Evolutionary conservation across 2,888 invertebrate genomes (phyloP), one percentile per base, ranked within the genome.

Genomic region (Phengaris alcon): DNA sequence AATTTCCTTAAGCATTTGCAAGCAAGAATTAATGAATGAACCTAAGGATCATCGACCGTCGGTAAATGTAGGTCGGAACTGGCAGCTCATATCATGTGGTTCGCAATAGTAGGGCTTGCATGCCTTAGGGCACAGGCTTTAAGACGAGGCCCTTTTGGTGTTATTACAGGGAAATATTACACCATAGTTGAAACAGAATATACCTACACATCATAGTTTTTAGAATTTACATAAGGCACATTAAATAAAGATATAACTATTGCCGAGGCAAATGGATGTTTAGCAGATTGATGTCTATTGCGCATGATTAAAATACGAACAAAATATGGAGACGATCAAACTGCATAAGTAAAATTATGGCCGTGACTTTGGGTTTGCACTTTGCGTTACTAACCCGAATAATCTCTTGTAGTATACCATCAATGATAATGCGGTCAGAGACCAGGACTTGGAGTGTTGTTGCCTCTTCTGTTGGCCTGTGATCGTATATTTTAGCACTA

Each of bases 381-480:
- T 22, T 22, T 22, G 35, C 3, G 35, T 35, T 35, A 35, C 35
- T 35, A 35, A 84, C 85, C 82, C 89, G 70, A 76, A 93, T 78
- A 68, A 93, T 89, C 81, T 93, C 92, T 79, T 93, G 91, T 22
- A 93, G 82, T 68, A 93, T 90, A 51, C 93, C 92, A 10, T 87
- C 88, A 68, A 93, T 89, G 70, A 93, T 86, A 70, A 93, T 89
- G 12, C 93, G 86, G 0, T 89, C 93, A 0, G 93, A 93, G 0
- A 93, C 82, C 48, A 93, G 77, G 15, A 90, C 87, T 82, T 93
- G 93, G 48, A 93, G 81, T 0, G 89, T 88, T 3, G 89, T 88
- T 64, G 82, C 82, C 75, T 90, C 90, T 64, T 64, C 64, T 12
- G 35, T 64, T 64, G 35, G 35, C 3, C 64, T 12, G 0, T 12